phyloP scores from a whole-genome alignment of 2,113 vertebrate species.

The Pteropus alecto region DNA sequence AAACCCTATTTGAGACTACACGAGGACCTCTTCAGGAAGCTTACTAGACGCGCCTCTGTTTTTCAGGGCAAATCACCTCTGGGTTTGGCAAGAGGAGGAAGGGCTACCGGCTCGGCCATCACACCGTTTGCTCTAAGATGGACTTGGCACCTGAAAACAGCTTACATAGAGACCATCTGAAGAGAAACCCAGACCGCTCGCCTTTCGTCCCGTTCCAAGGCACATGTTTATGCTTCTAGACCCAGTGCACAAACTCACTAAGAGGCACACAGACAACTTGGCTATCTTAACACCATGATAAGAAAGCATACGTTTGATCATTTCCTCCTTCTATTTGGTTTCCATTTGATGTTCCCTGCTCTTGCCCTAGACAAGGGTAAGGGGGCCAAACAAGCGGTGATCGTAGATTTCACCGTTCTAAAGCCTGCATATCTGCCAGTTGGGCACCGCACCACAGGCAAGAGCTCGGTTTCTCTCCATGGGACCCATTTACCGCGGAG shows the following conservation, averaged over 20 bases:
- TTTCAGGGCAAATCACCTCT: background rate
- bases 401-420: background rate
- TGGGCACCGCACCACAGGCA: background rate
- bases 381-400: background rate
- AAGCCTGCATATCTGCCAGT: background rate
- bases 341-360: background rate
- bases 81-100: background rate
- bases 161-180: background rate
- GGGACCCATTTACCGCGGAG: background rate
- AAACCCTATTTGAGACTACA: background rate
- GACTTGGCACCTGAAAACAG: background rate
- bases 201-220: background rate
- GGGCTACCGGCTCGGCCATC: background rate
- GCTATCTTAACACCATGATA: background rate
- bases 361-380: background rate
- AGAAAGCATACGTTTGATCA: background rate
- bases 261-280: background rate
- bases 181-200: background rate
- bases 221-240: background rate
- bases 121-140: background rate
- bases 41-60: background rate
- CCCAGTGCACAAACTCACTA: background rate
- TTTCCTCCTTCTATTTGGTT: constrained; percentile 14
- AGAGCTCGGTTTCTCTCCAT: background rate
- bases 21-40: background rate